Conservation (phyloP, 1,140 invertebrate genomes). For the Hormaphis cornu region DNA sequence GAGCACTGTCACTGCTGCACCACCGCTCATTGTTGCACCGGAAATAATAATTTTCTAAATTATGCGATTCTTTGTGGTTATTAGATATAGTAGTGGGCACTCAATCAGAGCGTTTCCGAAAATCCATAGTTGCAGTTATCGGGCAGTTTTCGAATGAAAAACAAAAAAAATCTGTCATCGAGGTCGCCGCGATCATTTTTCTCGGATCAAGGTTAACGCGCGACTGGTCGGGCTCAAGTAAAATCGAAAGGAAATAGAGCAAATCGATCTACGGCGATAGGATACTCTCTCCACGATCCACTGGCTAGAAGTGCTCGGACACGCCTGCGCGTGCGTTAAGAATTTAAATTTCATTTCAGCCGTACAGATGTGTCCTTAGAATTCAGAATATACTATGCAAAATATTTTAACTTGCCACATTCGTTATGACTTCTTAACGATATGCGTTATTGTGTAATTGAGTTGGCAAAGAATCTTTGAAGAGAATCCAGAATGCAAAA, state of each 20-base stretch:
- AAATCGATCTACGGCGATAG: conserved; percentile 25
- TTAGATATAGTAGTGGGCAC: neutral
- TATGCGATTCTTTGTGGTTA: neutral
- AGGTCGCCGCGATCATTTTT: neutral
- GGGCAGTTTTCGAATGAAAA: neutral
- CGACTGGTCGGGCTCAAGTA: neutral
- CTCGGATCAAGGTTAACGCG: conserved; percentile 4
- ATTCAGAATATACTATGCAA: too few species aligned
- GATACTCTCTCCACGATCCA: conserved; percentile 10
- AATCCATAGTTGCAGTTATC: neutral
- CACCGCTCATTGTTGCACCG: too few species aligned
- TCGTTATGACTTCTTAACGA: too few species aligned
- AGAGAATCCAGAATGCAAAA: too few species aligned
- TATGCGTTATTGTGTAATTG: too few species aligned
- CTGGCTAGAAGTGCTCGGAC: neutral
- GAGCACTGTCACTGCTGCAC: too few species aligned
- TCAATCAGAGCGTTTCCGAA: conserved; percentile 27
- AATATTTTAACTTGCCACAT: too few species aligned
- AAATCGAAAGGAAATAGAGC: conserved; percentile 30
- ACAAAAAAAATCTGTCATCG: neutral
- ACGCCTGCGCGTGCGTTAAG: too few species aligned
- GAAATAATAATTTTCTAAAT: neutral
- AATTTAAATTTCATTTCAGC: too few species aligned
- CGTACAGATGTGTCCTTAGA: too few species aligned
- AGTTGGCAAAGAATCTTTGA: too few species aligned